Conservation (phyloP, 2,113 vertebrate genomes). For the Nansenia antarctica region DNA sequence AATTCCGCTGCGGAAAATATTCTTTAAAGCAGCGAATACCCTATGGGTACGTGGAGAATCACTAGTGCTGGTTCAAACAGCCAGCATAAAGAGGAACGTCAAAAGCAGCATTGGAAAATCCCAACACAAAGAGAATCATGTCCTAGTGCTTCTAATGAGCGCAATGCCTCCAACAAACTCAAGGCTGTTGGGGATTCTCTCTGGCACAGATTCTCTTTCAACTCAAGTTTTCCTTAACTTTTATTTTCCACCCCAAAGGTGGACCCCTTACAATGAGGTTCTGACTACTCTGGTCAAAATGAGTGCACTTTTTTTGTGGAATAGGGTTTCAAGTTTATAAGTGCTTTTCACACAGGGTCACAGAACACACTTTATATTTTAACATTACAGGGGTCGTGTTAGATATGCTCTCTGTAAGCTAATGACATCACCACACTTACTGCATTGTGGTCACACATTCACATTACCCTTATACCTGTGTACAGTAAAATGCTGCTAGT, state of each 20-base stretch:
- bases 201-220: conserved; percentile 45
- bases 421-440: not conserved
- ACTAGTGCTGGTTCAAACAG: conserved; percentile 49
- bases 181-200: conserved; percentile 36
- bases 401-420: too few species aligned
- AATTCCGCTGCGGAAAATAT: conserved; percentile 36
- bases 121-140: conserved; percentile 54
- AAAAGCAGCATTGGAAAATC: conserved; percentile 45
- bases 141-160: conserved; percentile 56
- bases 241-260: not conserved
- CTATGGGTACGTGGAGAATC: conserved; percentile 42
- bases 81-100: conserved; percentile 21
- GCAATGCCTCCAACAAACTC: conserved; percentile 17
- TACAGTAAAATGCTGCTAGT: too few species aligned
- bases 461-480: too few species aligned
- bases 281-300: too few species aligned
- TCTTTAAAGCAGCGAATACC: conserved; percentile 49
- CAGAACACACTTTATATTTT: too few species aligned
- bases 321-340: not conserved
- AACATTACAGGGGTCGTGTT: too few species aligned
- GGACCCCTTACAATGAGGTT: conserved; percentile 2
- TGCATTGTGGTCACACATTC: too few species aligned
- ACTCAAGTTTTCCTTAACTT: conserved; percentile 24
- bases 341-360: too few species aligned
- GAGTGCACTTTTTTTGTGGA: not conserved